Conservation (phyloP, 2,888 invertebrate genomes). For the Drosophila mulleri region DNA sequence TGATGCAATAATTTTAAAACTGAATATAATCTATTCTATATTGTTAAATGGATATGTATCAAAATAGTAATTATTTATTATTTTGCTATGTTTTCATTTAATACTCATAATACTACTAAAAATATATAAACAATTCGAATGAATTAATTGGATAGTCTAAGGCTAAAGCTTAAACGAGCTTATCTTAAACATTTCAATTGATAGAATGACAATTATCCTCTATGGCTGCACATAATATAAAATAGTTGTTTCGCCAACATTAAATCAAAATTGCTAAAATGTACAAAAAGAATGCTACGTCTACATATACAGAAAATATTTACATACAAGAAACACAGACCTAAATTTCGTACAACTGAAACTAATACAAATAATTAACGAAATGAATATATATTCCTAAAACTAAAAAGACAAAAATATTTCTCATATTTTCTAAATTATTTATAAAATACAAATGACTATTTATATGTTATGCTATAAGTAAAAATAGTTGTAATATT, state of each 20-base stretch:
- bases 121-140: neutral
- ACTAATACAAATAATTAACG: slow-evolving; percentile 56
- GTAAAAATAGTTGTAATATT: slow-evolving; percentile 70
- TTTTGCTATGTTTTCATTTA: slow-evolving; percentile 23
- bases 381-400: slow-evolving; percentile 68
- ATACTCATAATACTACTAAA: neutral
- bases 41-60: slow-evolving; percentile 15
- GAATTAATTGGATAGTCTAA: slow-evolving; percentile 26
- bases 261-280: slow-evolving; percentile 40
- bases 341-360: slow-evolving; percentile 74
- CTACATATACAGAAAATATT: slow-evolving; percentile 60
- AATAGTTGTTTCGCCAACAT: slow-evolving; percentile 31
- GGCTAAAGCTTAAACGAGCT: neutral
- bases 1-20: neutral
- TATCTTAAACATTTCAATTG: slow-evolving; percentile 32
- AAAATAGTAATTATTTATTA: slow-evolving; percentile 22
- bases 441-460: slow-evolving; percentile 75
- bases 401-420: slow-evolving; percentile 68
- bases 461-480: slow-evolving; percentile 74
- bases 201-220: neutral
- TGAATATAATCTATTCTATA: neutral
- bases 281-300: slow-evolving; percentile 57
- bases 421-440: slow-evolving; percentile 81
- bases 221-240: slow-evolving; percentile 53
- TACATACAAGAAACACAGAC: slow-evolving; percentile 51